A percentile compares a stretch with the other conserved stretches of the same genome.
phyloP scores from a whole-genome alignment of 2,888 invertebrate genomes.

The Philereme transversata region DNA sequence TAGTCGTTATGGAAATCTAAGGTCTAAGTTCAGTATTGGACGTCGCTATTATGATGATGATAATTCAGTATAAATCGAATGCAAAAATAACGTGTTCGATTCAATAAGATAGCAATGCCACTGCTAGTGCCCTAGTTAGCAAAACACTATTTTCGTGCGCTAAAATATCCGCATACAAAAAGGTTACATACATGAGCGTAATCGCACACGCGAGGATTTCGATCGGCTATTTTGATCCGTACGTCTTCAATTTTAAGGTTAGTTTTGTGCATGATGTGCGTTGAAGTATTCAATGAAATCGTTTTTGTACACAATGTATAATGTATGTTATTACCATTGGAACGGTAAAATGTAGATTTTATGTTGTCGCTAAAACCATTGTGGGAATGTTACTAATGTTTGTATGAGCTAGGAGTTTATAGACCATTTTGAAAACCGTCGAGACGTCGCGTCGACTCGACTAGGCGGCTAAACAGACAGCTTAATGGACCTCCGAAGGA shows the following conservation, averaged over 20 bases:
- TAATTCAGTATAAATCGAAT: no score
- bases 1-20: no score
- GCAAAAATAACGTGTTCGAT: constrained; percentile 21
- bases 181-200: constrained; percentile 22
- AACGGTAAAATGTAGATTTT: not conserved
- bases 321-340: not conserved
- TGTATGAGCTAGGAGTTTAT: no score
- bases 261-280: not conserved
- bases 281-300: not conserved
- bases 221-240: constrained; percentile 16
- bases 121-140: constrained; percentile 28
- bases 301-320: not conserved
- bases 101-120: constrained; percentile 24
- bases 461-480: no score
- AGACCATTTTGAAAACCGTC: no score
- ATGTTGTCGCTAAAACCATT: not conserved
- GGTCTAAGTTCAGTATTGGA: no score
- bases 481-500: no score
- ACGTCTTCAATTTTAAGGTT: constrained; percentile 4
- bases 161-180: constrained; percentile 29
- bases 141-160: constrained; percentile 30
- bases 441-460: no score
- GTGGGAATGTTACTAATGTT: not conserved
- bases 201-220: constrained; percentile 19
- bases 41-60: no score